Percentiles rank a stretch among this genome's conserved stretches.
These are phyloP conservation scores for Tauraco erythrolophus DNA, from an alignment of 2,113 vertebrate species.

Conservation along the genomic window DNA sequence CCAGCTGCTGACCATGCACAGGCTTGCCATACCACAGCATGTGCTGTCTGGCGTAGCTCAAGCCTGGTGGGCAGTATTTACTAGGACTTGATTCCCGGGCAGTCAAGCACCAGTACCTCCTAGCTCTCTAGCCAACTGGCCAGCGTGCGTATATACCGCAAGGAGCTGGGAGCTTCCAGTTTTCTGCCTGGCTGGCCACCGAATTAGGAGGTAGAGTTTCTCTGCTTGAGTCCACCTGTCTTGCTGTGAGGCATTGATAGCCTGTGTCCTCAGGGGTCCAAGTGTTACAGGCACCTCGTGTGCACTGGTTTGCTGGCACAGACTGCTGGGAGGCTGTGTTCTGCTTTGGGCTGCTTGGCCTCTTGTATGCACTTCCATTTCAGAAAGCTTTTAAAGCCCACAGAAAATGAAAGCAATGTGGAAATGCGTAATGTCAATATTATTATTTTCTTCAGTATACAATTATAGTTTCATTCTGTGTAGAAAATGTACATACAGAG, in stretches of 20 bases:
- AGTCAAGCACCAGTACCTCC: accelerated
- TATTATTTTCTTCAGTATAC: background rate
- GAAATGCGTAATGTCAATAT: background rate
- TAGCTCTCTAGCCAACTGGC: background rate
- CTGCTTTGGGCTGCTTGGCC: background rate
- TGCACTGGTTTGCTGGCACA: background rate
- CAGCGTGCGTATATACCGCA: accelerated
- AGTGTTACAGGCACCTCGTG: accelerated
- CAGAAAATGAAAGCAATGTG: background rate
- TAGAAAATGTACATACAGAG: background rate
- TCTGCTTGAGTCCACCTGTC: background rate
- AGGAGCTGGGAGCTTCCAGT: background rate
- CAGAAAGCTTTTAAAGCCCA: background rate
- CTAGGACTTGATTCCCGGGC: background rate
- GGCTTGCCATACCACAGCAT: background rate
- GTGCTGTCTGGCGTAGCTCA: accelerated
- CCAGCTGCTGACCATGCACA: background rate
- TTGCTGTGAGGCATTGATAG: accelerated
- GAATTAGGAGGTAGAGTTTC: background rate
- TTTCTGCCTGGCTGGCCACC: background rate
- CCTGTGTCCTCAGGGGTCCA: background rate
- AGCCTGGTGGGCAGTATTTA: background rate
- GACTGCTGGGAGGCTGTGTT: background rate
- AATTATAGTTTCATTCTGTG: background rate
- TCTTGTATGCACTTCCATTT: background rate